Evolutionary conservation across 2,113 vertebrate species (phyloP), one percentile per base, ranked within the genome.

Genomic region (Pavo muticus): DNA sequence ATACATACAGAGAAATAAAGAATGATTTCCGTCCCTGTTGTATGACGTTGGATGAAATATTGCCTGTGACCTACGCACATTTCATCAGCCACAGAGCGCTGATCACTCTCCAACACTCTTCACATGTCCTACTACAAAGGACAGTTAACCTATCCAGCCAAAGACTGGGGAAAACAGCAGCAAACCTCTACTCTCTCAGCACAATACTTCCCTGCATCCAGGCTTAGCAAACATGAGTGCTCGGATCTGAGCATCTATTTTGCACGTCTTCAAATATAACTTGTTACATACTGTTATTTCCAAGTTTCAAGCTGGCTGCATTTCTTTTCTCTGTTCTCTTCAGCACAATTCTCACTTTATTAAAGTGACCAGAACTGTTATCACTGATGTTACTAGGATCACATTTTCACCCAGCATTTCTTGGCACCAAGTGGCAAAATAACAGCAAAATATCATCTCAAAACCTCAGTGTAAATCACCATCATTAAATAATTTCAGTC

Each of bases 1-100:
- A 13, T 21, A 48, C 4, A 13, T 6, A 5, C 5, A 6, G 9
- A 10, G 25, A 1, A 13, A 5, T 2, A 30, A 47, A 35, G n/a
- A n/a, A 73, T 32, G 20, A 5, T 18, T 69, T 54, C 39, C 60
- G 16, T 69, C 35, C 56, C 39, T 57, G 19, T 17, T 50, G 21
- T 23, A 17, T 4, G 10, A 87, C 19, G 75, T 57, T 40, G 52
- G 40, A 40, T 73, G 68, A 69, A 88, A 40, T 54, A 44, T 13
- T 65, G 54, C 3, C 47, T 52, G 32, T 32, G 25, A 67, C 35
- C 45, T 57, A 23, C 10, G 14, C 7, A 29, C 4, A 6, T 60
- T 71, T 67, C 61, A 85, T 44, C 19, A 82, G 14, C 45, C 29
- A 59, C 89, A 68, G 15, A 74, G 63, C 13, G 39, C 39, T 91